Percentiles rank a stretch among this genome's conserved stretches.
phyloP scores from a whole-genome alignment of 2,113 vertebrate species.

The Chrysochloris asiatica region DNA sequence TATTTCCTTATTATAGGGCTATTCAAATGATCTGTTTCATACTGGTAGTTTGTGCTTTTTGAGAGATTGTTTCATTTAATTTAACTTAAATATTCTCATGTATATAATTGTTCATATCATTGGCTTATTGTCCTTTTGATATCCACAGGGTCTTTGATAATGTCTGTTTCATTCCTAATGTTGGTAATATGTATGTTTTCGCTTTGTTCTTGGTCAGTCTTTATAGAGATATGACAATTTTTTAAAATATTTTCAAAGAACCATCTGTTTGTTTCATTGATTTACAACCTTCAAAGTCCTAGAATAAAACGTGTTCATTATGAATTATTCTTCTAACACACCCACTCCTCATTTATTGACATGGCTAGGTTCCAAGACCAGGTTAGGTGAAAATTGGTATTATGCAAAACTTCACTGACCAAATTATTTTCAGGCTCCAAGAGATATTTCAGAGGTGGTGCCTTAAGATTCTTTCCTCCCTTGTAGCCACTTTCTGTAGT shows the following conservation, averaged over 20 bases:
- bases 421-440: too few species aligned
- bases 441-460: too few species aligned
- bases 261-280: constrained; percentile 23
- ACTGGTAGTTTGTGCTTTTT: constrained; percentile 27
- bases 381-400: too few species aligned
- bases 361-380: too few species aligned
- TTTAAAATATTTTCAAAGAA: constrained; percentile 56
- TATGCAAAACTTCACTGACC: too few species aligned
- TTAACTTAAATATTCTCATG: constrained; percentile 23
- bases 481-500: too few species aligned
- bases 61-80: constrained; percentile 22
- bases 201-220: constrained; percentile 34
- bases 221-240: constrained; percentile 48
- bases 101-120: constrained; percentile 19
- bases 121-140: constrained; percentile 37
- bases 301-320: constrained; percentile 36
- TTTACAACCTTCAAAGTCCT: constrained; percentile 40
- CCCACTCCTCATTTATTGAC: too few species aligned
- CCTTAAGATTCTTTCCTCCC: too few species aligned
- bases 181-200: constrained; percentile 3
- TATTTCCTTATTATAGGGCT: constrained; percentile 17
- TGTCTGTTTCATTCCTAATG: neutral
- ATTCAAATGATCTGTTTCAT: constrained; percentile 42
- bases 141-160: neutral
- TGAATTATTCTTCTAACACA: constrained; percentile 48